Evolutionary conservation across 2,113 vertebrate genomes (phyloP).

Genomic region (Corythornis cristatus): DNA sequence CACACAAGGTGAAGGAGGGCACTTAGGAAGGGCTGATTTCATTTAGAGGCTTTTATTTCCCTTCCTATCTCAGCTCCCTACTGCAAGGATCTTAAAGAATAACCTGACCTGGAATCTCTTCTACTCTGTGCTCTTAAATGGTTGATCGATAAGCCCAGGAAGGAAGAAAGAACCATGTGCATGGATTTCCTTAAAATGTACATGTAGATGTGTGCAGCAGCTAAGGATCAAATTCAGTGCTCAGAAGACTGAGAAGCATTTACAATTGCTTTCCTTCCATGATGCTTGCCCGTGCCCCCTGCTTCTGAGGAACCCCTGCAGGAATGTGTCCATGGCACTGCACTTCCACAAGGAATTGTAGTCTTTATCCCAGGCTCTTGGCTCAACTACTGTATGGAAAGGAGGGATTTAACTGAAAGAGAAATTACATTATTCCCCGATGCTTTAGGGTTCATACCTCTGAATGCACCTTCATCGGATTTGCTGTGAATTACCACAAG

Average conservation of each 20-base stretch:
- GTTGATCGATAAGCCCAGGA: background rate
- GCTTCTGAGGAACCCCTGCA: background rate
- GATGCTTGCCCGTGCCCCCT: accelerated
- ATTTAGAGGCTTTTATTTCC: background rate
- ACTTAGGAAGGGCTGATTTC: background rate
- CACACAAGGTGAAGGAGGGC: background rate
- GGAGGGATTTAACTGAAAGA: background rate
- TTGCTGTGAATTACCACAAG: background rate
- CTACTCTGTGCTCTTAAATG: background rate
- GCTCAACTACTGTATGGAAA: background rate
- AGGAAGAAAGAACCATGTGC: background rate
- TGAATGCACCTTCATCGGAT: background rate
- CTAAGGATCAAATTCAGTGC: background rate
- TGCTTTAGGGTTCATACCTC: background rate
- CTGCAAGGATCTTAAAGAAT: background rate
- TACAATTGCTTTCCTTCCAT: background rate
- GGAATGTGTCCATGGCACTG: accelerated
- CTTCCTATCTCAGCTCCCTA: background rate
- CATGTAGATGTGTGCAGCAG: background rate
- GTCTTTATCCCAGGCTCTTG: background rate
- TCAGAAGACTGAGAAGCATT: background rate
- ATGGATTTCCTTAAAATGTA: conserved; percentile 41
- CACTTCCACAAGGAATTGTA: background rate
- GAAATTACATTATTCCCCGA: background rate
- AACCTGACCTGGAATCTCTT: background rate